Evolutionary conservation across 2,797 vertebrate genomes (phyloP), one percentile per base, ranked within the genome.

Genomic region (Pampus argenteus): DNA sequence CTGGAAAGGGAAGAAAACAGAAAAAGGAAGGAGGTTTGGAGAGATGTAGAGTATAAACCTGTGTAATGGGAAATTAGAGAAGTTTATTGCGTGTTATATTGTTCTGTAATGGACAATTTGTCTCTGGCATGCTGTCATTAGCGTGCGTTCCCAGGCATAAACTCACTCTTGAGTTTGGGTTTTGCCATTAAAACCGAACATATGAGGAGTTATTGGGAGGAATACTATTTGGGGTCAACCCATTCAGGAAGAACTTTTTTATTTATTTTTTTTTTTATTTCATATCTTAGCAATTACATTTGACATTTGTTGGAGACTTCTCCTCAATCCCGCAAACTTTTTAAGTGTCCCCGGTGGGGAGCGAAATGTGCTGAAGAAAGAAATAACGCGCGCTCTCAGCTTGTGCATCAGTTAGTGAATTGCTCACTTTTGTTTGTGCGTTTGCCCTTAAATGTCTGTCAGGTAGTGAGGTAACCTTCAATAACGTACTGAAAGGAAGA

Each of bases 11-110:
- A 64, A 64, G 57, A 61, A 65, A 71, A 44, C 20, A 59, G 45
- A 77, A 55, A 83, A 65, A 48, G 34, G 66, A 56, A 71, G 23
- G 54, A 23, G 55, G 25, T 73, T 78, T 66, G 59, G 48, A 71
- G 36, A 71, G 50, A 66, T 75, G 66, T 50, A 5, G 65, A 64
- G 25, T 45, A 75, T 76, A 81, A 76, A 87, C 71, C 56, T 31
- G 51, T 85, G 82, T 71, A 82, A 85, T 84, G 76, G 76, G 83
- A 83, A 84, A 82, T 84, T 72, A 65, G 66, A 71, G 54, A 74
- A 78, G 71, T 91, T 89, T 88, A 86, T 86, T 86, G 83, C 26
- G 74, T 85, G 82, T 86, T 90, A 74, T 84, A 83, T 89, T 87
- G 83, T 89, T 88, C 78, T 65, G 66, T 79, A 75, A 88, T 84